phyloP scores from a whole-genome alignment of 2,113 vertebrate species.

The Phylloscopus trochilus region DNA sequence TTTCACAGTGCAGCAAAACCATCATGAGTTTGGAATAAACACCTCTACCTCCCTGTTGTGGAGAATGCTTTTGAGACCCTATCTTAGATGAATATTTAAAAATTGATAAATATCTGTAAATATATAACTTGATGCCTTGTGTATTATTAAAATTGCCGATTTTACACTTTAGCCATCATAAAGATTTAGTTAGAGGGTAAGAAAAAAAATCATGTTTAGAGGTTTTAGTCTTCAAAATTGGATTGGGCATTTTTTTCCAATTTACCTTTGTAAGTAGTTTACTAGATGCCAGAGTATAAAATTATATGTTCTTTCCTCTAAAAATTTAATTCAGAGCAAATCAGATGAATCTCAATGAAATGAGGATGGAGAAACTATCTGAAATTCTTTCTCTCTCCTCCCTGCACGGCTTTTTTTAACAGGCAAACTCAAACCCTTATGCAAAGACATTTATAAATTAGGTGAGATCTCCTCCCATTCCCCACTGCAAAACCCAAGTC shows the following conservation, averaged over 20 bases:
- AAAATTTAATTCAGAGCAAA: not conserved
- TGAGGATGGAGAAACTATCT: slow-evolving; percentile 40
- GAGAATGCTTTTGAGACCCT: slow-evolving; percentile 29
- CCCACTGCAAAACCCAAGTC: slow-evolving; percentile 46
- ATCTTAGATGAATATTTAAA: slow-evolving; percentile 19
- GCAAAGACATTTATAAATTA: slow-evolving; percentile 28
- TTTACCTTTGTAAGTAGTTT: not conserved
- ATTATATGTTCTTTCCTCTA: slow-evolving; percentile 17
- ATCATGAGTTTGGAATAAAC: not conserved
- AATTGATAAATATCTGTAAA: slow-evolving; percentile 15
- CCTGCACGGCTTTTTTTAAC: not conserved
- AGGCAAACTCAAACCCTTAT: slow-evolving; percentile 45
- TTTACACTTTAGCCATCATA: slow-evolving; percentile 2
- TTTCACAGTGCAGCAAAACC: slow-evolving; percentile 45
- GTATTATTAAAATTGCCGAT: slow-evolving; percentile 38
- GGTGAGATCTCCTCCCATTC: slow-evolving; percentile 38
- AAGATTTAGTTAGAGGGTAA: slow-evolving; percentile 13
- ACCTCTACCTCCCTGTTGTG: not conserved
- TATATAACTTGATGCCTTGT: not conserved
- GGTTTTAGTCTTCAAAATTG: not conserved
- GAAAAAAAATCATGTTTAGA: not conserved
- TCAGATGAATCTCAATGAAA: slow-evolving; percentile 14
- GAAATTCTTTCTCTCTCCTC: not conserved
- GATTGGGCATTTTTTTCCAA: not conserved
- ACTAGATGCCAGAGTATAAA: not conserved